phyloP scores from a whole-genome alignment of 2,888 invertebrate genomes.

The Frankliniella intonsa region DNA sequence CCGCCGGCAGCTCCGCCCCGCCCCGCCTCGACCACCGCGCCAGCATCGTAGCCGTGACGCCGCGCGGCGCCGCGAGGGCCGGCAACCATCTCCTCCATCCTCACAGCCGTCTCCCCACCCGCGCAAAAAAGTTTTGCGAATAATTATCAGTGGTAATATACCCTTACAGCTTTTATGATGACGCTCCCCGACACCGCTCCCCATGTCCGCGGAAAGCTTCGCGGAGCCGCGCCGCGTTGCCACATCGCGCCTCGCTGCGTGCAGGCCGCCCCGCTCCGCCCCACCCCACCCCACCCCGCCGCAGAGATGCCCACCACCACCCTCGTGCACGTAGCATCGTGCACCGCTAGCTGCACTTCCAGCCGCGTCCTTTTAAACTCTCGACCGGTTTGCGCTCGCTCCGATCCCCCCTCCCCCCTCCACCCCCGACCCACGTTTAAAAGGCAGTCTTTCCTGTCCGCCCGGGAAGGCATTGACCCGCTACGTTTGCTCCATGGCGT shows the following conservation, averaged over 20 bases:
- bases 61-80: neutral
- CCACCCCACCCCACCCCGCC: neutral
- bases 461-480: neutral
- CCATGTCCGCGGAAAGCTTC: neutral
- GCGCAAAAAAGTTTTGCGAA: too few species aligned
- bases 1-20: neutral
- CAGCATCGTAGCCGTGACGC: neutral
- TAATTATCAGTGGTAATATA: too few species aligned
- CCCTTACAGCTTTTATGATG: too few species aligned
- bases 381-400: neutral
- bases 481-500: neutral
- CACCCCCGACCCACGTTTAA: neutral
- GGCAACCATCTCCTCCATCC: neutral
- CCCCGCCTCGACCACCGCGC: neutral
- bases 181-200: neutral
- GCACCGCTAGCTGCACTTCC: neutral
- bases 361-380: slow-evolving; percentile 10
- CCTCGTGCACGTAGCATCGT: too few species aligned
- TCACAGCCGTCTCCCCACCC: neutral
- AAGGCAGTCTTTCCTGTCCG: neutral
- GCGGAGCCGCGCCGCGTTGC: neutral
- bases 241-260: neutral
- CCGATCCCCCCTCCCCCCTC: neutral
- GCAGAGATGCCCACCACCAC: neutral
- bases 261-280: neutral